Evolutionary conservation across 2,888 invertebrate species (phyloP).

Genomic region (Amblyjoppa fuscipennis): DNA sequence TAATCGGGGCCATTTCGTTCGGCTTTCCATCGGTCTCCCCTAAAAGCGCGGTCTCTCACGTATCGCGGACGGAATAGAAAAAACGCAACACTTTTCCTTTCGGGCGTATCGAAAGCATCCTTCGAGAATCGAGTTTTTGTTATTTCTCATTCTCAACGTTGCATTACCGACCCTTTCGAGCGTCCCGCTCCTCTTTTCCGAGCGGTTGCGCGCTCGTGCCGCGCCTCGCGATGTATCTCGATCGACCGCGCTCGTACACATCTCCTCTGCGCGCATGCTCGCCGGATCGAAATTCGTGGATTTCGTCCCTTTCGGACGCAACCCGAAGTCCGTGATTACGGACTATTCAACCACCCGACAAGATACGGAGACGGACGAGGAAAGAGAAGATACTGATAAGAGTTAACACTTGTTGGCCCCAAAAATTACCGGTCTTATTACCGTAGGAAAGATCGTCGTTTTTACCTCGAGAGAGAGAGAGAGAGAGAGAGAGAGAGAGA

Average conservation of each 20-base stretch:
- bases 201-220: not conserved
- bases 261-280: conserved; percentile 33
- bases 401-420: not conserved
- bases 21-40: conserved; percentile 11
- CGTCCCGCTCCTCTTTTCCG: conserved; percentile 25
- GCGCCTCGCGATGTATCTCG: conserved; percentile 32
- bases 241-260: not conserved
- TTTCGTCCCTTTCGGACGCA: conserved; percentile 69
- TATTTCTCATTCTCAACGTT: not conserved
- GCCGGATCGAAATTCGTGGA: conserved; percentile 58
- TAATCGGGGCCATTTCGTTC: conserved; percentile 61
- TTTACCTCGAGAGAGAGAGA: not conserved
- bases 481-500: not conserved
- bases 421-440: conserved; percentile 2
- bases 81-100: not conserved
- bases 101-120: not conserved
- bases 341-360: conserved; percentile 41
- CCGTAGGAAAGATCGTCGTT: not conserved
- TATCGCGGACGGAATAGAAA: not conserved
- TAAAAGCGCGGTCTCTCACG: not conserved
- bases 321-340: conserved; percentile 63
- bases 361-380: conserved; percentile 37
- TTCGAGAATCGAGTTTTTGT: conserved; percentile 2
- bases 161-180: conserved; percentile 59
- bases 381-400: conserved; percentile 24